phyloP scores from a whole-genome alignment of 2,797 vertebrate genomes.

The Gymnoscopelus microlampas region DNA sequence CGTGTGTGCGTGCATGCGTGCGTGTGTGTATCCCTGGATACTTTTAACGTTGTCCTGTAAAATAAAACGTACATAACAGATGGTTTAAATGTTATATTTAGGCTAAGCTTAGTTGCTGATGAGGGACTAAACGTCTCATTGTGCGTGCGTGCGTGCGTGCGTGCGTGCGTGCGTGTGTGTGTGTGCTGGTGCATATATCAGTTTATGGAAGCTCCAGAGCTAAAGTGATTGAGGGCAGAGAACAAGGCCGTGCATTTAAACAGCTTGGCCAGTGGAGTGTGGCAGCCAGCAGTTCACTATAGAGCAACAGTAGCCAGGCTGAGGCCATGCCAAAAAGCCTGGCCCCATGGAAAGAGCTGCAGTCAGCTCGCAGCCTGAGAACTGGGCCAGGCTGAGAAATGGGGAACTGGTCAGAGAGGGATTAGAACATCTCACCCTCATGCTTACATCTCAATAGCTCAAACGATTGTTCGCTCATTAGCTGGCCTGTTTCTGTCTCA shows the following conservation, averaged over 20 bases:
- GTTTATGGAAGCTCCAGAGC: constrained; percentile 61
- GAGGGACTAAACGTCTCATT: too few species aligned
- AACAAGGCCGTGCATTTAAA: constrained; percentile 66
- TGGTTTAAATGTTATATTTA: too few species aligned
- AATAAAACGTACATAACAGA: too few species aligned
- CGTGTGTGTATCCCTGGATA: too few species aligned
- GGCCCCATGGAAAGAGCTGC: constrained; percentile 53
- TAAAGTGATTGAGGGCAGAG: constrained; percentile 64
- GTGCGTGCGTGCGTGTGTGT: not conserved
- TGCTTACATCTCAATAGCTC: constrained; percentile 68
- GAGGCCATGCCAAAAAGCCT: constrained; percentile 63
- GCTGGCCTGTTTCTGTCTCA: constrained; percentile 43
- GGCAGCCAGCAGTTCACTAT: constrained; percentile 47
- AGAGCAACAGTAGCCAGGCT: constrained; percentile 50
- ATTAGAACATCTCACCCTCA: constrained; percentile 67
- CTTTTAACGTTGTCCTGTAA: too few species aligned
- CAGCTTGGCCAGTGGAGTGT: constrained; percentile 62
- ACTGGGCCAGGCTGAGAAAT: constrained; percentile 46
- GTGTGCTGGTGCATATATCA: constrained; percentile 50
- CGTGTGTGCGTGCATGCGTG: too few species aligned
- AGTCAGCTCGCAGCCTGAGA: constrained; percentile 48
- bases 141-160: constrained; percentile 13
- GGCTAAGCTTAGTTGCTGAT: too few species aligned
- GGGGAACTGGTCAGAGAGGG: constrained; percentile 63
- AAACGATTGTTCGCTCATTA: constrained; percentile 54